Base-by-base conservation (phyloP, 1,140 invertebrate species). In the Harlomillsia oculata region DNA sequence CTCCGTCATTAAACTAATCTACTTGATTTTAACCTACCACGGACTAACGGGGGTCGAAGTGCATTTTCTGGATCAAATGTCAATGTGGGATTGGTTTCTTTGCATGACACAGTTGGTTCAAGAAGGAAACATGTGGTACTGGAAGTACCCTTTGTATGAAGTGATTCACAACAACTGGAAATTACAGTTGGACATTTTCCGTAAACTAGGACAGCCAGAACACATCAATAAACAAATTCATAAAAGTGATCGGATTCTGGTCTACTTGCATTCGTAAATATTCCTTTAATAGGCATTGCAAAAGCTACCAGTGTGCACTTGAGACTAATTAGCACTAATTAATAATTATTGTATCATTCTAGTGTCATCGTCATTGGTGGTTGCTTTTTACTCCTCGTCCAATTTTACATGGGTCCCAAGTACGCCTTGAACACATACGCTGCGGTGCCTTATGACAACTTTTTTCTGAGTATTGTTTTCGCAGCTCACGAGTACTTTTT, bases 401-500 rank as follows among this genome's bases (percentile, higher is more conserved):
- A 48, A 48, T 48, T 34, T 32, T 48, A 30, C 29, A 28, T 26
- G 5, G 20, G 5, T 2, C 45, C 45, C 5, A 48, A 48, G 18
- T 48, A 48, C 23, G 45, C 45, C 1, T 14, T 48, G 14, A 29
- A 29, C 9, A 48, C 45, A 2, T 48, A 48, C 13, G 45, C 45
- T 3, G 13, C 34, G 3, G 13, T 48, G 4, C 23, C 21, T 14
- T 14, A n/a, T 6, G 55, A 57, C 39, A 57, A 40, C 23, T 13
- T 45, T 5, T n/a, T 26, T 26, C 43, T 45, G 13, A 11, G 23
- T 6, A 6, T 23, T 13, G 8, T 57, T 25, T 57, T 57, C 30
- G 45, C 44, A 6, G 21, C 36, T 0, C 55, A 57, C 20, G 55
- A 57, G n/a, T 57, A 46, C 20, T 18, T 57, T n/a, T 45, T 40